Evolutionary conservation across 2,113 vertebrate genomes (phyloP).

Genomic region (Neotoma lepida): DNA sequence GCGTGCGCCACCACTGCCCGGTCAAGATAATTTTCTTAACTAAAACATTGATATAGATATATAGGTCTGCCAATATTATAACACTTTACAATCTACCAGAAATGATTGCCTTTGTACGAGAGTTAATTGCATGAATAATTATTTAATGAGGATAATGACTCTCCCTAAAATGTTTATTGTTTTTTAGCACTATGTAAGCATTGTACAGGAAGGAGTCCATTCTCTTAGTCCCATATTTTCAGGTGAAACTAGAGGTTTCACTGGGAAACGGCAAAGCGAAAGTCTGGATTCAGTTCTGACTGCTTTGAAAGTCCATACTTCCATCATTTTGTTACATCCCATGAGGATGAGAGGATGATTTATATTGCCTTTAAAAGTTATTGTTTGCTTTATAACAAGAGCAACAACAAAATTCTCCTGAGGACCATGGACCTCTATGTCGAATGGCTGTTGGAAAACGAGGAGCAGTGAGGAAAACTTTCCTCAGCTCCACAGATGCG

Average conservation of each 20-base stretch:
- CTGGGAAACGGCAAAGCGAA: not conserved
- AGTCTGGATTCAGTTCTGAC: not conserved
- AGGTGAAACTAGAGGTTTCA: not conserved
- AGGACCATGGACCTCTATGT: not conserved
- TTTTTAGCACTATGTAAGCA: not conserved
- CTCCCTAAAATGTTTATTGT: not conserved
- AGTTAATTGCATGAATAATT: not conserved
- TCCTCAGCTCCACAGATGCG: accelerated
- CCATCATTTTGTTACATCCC: not conserved
- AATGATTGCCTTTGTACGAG: conserved; percentile 30
- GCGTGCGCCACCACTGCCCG: not conserved
- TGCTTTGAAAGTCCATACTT: not conserved
- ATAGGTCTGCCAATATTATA: not conserved
- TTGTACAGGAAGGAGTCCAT: not conserved
- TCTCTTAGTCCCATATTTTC: not conserved
- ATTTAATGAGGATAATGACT: not conserved
- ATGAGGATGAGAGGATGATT: not conserved
- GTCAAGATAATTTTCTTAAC: conserved; percentile 2
- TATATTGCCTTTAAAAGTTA: not conserved
- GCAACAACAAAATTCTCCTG: not conserved
- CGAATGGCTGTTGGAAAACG: not conserved
- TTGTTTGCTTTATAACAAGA: conserved; percentile 9
- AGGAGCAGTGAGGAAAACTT: not conserved
- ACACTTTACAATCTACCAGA: conserved; percentile 10
- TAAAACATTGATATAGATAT: not conserved